Evolutionary conservation across 2,797 vertebrate genomes (phyloP).

Genomic region (Chloroceryle inda): DNA sequence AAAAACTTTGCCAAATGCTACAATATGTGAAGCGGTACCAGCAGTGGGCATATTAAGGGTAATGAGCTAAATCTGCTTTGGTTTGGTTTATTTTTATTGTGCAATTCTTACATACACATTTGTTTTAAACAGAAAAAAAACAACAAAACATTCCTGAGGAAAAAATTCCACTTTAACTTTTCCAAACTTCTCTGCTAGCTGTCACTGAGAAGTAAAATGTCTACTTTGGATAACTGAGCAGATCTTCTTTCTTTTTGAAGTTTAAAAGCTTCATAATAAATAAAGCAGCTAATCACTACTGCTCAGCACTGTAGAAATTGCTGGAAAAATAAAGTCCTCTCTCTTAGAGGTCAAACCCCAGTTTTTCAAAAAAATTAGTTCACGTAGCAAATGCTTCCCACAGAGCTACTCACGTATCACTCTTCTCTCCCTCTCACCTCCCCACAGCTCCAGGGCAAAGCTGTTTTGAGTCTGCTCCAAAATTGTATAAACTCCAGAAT

Average conservation of each 20-base stretch:
- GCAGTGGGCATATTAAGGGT: not conserved
- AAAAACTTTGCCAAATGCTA: not conserved
- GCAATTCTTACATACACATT: not conserved
- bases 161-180: not conserved
- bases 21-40: not conserved
- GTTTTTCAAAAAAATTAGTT: not conserved
- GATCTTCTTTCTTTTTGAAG: not conserved
- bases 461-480: not conserved
- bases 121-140: not conserved
- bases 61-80: not conserved
- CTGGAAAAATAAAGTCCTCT: not conserved
- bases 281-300: not conserved
- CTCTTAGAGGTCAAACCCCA: not conserved
- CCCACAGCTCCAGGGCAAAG: not conserved
- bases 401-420: accelerated
- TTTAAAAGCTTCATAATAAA: not conserved
- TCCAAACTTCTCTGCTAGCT: not conserved
- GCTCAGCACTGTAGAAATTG: not conserved
- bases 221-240: not conserved
- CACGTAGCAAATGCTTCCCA: not conserved
- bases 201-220: not conserved
- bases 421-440: not conserved
- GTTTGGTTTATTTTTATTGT: accelerated
- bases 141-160: not conserved
- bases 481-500: not conserved